Base-by-base conservation (phyloP, 1,140 invertebrate genomes). In the Calycopis cecrops region DNA sequence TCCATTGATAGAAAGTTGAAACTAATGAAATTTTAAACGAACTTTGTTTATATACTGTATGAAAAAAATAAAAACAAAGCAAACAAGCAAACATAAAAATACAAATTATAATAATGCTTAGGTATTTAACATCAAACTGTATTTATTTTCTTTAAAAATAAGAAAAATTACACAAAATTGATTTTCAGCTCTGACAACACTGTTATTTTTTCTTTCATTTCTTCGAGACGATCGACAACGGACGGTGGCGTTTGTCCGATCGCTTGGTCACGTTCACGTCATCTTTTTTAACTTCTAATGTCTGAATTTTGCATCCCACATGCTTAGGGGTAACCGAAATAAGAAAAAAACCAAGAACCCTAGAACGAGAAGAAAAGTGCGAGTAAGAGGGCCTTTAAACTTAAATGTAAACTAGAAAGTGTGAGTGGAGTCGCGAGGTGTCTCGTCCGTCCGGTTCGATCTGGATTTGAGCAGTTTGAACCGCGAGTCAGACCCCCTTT, bases 351-450 rank as follows among this genome's bases (percentile, higher is more conserved):
- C 73, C 68, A 82, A 79, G 71, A 87, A 82, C 82, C 79, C 83
- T 63, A 80, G 81, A 62, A 87, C 79, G 48, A 82, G 81, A 78
- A 85, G 81, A 85, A 85, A 83, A 87, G 71, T 83, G 59, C 73
- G 73, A 69, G 72, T 69, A 50, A 65, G 73, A 69, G 65, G 65
- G 49, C 52, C 64, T 59, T 62, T 62, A 63, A 66, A 71, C 65
- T 66, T 82, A 76, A 80, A 85, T 78, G 81, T 84, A 71, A 83
- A 87, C 73, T 85, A 80, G 74, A 83, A 83, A 85, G 83, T 86
- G 79, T 76, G 70, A 80, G 71, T 67, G 57, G 55, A 77, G 69
- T 82, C 68, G 68, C 59, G 75, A 80, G 74, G 74, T 79, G 70
- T 77, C 62, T 70, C 62, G 73, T 77, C 66, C 72, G 75, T 86